Conservation (phyloP, 2,113 vertebrate genomes). For the Phodopus roborovskii region DNA sequence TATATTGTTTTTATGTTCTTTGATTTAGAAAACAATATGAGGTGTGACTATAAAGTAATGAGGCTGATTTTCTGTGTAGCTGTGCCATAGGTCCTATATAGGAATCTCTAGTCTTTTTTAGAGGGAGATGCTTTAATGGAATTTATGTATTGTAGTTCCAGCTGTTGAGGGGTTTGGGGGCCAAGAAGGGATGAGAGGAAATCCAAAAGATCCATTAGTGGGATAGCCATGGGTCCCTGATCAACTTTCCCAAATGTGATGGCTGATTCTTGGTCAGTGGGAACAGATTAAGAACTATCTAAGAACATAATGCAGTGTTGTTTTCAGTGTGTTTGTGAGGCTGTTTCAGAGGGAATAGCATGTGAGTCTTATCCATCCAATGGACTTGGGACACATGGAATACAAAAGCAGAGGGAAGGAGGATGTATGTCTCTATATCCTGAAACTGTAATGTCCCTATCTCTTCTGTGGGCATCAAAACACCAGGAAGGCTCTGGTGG, state of each 20-base stretch:
- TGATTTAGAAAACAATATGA: conserved; percentile 37
- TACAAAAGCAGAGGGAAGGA: neutral
- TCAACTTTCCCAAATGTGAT: neutral
- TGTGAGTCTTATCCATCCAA: neutral
- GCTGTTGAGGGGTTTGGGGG: fast-evolving
- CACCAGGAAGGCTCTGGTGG: neutral
- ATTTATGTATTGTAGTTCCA: neutral
- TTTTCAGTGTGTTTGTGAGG: neutral
- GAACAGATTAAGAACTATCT: neutral
- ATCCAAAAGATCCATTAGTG: neutral
- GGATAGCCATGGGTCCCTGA: neutral
- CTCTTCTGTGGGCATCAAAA: neutral
- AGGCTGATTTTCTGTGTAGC: conserved; percentile 1
- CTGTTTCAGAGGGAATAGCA: neutral
- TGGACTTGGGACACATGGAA: neutral
- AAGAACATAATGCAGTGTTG: neutral
- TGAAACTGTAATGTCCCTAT: neutral
- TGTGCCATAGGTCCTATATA: neutral
- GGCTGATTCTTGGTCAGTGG: neutral
- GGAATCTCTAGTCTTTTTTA: neutral
- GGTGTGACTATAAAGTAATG: neutral
- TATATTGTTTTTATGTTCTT: conserved; percentile 43
- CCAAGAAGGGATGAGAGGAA: neutral
- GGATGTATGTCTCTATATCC: no score
- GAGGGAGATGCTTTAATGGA: neutral